These are phyloP conservation scores for Pica pica DNA, from an alignment of 2,113 vertebrate species.

Conservation along the genomic window DNA sequence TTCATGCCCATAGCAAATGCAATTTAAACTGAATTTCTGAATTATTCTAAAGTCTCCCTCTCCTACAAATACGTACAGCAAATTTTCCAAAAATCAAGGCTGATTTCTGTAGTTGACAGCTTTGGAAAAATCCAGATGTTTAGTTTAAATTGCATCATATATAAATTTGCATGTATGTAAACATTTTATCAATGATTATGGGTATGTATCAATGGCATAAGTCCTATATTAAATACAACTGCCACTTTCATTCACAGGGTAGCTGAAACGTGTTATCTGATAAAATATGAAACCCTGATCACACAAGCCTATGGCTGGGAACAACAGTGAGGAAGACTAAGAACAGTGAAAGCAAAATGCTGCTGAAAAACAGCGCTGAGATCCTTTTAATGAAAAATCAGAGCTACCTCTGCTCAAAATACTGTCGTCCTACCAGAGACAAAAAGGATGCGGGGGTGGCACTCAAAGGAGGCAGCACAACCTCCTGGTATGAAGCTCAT, in stretches of 20 bases:
- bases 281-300: background rate
- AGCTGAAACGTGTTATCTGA: background rate
- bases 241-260: background rate
- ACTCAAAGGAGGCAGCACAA: background rate
- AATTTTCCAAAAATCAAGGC: background rate
- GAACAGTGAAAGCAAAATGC: background rate
- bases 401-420: background rate
- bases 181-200: background rate
- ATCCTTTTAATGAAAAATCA: background rate
- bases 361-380: background rate
- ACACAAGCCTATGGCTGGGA: background rate
- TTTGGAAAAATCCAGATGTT: background rate
- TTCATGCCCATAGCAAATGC: background rate
- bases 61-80: fast-evolving
- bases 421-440: background rate
- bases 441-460: background rate
- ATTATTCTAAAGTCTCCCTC: background rate
- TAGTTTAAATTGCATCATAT: background rate
- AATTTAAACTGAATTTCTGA: background rate
- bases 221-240: background rate
- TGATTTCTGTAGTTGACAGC: background rate
- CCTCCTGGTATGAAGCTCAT: background rate
- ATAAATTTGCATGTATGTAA: fast-evolving
- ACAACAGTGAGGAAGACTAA: background rate
- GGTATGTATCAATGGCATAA: background rate